Base-by-base conservation (phyloP, 2,888 invertebrate genomes). In the Saturnia japonica region DNA sequence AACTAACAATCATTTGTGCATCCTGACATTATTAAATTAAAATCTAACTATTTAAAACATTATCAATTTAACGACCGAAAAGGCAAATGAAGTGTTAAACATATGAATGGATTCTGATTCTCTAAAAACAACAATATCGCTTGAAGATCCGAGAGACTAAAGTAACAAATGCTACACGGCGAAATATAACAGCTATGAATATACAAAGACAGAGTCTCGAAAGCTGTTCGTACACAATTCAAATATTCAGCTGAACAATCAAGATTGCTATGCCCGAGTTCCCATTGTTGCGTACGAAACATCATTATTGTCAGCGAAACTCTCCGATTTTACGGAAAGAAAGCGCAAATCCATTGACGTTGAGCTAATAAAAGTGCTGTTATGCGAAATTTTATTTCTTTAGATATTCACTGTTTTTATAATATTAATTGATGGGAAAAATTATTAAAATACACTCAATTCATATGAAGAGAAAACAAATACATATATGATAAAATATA, bases 271-370 rank as follows among this genome's bases (percentile, higher is more conserved):
- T 78, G 79, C 75, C 80, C 77, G 80, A 80, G 85, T 82, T 84
- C 80, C 81, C 81, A 84, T 84, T 84, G 85, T 85, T 84, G 78
- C 76, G 76, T 79, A 79, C 80, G 82, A 84, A 85, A 88, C 88
- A 86, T 88, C 86, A 86, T 87, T 87, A 86, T 86, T 84, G 84
- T 84, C 84, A 81, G 85, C 80, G 85, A 88, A 87, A 88, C 86
- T 87, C 84, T 83, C 79, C 77, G 80, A 80, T 78, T 84, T 82
- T 85, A 79, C 77, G 81, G 84, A 82, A 87, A 87, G 88, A 90
- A 88, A 88, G 86, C 85, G 88, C 84, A 82, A 85, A 86, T 80
- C 82, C 82, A 82, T 82, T 82, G 82, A 84, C 82, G 82, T 80
- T 82, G 82, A 81, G 83, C 83, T 85, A 86, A 85, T 84, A 83